Base-by-base conservation (phyloP, 2,113 vertebrate species). In the Oophaga pumilio region DNA sequence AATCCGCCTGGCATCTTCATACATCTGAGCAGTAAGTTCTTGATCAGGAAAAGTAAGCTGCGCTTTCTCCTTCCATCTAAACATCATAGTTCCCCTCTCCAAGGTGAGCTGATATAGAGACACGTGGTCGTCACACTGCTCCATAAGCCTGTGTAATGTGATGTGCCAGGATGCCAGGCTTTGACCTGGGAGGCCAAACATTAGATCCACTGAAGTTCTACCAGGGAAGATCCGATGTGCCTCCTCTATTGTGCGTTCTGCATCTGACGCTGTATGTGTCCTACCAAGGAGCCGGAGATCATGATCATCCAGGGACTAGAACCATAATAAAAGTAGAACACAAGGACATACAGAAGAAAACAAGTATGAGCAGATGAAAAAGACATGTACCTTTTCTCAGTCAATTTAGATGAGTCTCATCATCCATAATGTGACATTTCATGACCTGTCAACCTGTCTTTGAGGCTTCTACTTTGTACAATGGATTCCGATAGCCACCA, bases 51-150 rank as follows among this genome's bases (percentile, higher is more conserved):
- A 0, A 0, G 91, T 91, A 76, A 96, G 89, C 6, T 89, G 11
- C 0, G 96, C 94, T 1, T 4, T 4, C 1, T 88, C 89, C 3
- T 97, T 96, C 89, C 93, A 94, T 5, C 93, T 93, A 5, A 97
- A 99, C 33, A 99, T 95, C 0, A 86, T 59, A 0, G 97, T 99
- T 81, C 98, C 97, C 84, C 94, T 93, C 92, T 99, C 98, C 90
- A 99, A 89, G 0, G 96, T 97, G 91, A 99, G 94, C 93, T 99
- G 98, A 92, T 99, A 99, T 57, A 99, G 93, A 62, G 98, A 98
- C 89, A 98, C 18, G 15, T 99, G 98, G 87, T 98, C 91, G 0
- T 98, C 97, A 1, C 97, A 98, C 33, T 91, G 88, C 18, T 0
- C 22, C 83, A 98, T 85, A n/a, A 96, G 90, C 0, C 90, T 90